These are phyloP conservation scores for Trissoscelio sp. DNA, from an alignment of 2,888 invertebrate genomes.

Conservation along the genomic window DNA sequence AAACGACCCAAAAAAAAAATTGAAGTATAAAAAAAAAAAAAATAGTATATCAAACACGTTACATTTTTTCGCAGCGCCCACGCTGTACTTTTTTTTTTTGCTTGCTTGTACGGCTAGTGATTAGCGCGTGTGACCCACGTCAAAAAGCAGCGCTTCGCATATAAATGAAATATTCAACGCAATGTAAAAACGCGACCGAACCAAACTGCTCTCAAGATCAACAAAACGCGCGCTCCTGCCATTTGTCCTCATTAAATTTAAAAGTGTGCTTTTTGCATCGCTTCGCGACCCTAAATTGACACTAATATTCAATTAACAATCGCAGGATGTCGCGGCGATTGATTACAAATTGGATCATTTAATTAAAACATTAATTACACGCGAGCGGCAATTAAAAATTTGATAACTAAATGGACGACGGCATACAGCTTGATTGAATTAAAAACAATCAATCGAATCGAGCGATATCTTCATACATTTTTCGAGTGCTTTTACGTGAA, in stretches of 20 bases:
- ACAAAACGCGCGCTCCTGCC: constrained; percentile 28
- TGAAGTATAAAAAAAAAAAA: too few relatives aligned
- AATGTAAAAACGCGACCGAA: constrained; percentile 37
- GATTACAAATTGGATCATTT: constrained; percentile 36
- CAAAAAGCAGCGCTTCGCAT: constrained; percentile 48
- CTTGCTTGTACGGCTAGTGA: constrained; percentile 44
- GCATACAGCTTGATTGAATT: not conserved
- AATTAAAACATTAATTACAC: constrained; percentile 36
- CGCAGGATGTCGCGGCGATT: constrained; percentile 19
- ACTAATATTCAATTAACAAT: constrained; percentile 49
- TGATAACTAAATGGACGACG: constrained; percentile 6
- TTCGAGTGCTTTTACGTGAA: not conserved
- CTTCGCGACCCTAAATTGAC: constrained; percentile 5
- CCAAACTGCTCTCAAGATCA: constrained; percentile 41
- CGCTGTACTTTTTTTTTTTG: constrained; percentile 37
- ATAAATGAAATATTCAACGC: constrained; percentile 49
- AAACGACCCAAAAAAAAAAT: too few relatives aligned
- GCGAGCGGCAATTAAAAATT: constrained; percentile 36
- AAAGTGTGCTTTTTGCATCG: constrained; percentile 22
- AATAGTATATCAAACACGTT: constrained; percentile 10
- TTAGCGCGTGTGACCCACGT: constrained; percentile 51
- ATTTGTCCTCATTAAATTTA: constrained; percentile 48
- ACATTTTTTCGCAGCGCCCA: constrained; percentile 14
- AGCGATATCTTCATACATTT: not conserved
- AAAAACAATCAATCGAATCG: not conserved